Evolutionary conservation across 2,888 invertebrate species (phyloP).

Genomic region (Pseudolycoriella hygida): DNA sequence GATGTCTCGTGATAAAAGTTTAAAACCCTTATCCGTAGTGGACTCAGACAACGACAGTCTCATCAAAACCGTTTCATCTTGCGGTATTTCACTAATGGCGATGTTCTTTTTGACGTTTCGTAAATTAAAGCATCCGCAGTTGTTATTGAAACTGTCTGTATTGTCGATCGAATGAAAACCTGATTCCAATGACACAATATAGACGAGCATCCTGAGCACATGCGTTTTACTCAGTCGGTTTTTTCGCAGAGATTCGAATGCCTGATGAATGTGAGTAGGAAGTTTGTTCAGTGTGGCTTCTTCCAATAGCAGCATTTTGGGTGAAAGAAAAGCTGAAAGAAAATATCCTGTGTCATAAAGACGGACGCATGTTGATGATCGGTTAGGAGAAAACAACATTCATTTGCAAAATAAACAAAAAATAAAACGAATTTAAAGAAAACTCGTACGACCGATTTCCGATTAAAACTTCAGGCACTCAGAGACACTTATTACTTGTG

Average conservation of each 20-base stretch:
- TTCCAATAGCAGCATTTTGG: not conserved
- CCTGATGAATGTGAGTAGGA: not conserved
- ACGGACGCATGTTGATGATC: too few species aligned
- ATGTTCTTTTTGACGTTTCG: too few species aligned
- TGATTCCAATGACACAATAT: conserved; percentile 21
- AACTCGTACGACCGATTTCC: too few species aligned
- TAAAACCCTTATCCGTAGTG: not conserved
- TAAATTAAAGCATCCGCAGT: too few species aligned
- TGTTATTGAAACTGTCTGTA: not conserved
- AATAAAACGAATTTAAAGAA: too few species aligned
- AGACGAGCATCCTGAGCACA: conserved; percentile 19
- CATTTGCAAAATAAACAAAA: too few species aligned
- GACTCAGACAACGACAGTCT: too few species aligned
- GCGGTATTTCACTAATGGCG: too few species aligned
- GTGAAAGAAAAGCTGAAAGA: not conserved
- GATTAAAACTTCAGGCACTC: too few species aligned
- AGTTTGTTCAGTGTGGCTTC: not conserved
- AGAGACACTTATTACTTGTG: too few species aligned
- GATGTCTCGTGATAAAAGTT: not conserved
- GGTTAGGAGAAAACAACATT: too few species aligned
- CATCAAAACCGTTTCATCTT: too few species aligned
- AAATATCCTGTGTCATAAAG: not conserved
- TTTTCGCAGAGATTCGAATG: not conserved
- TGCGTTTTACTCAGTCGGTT: conserved; percentile 13
- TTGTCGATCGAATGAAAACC: conserved; percentile 15